phyloP scores from a whole-genome alignment of 2,797 vertebrate genomes.

The Gymnothorax reevesii region DNA sequence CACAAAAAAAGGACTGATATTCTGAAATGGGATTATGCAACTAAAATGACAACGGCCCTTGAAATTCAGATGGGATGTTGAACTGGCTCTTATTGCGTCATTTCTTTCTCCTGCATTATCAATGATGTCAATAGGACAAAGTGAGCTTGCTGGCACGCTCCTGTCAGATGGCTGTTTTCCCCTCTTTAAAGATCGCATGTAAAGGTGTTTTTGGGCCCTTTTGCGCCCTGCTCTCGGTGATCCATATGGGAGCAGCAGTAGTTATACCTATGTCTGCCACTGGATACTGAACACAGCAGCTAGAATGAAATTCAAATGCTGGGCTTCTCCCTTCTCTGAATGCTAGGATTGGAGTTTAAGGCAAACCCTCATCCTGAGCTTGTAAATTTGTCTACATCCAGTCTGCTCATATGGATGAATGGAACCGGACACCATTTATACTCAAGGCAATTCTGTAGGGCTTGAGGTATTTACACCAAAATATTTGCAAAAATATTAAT shows the following conservation, averaged over 20 bases:
- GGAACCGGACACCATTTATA: constrained; percentile 19
- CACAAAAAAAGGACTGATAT: constrained; percentile 19
- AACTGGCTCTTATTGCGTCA: constrained; percentile 39
- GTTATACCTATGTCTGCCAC: neutral
- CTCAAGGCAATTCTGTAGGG: constrained; percentile 1
- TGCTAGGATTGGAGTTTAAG: neutral
- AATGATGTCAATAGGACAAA: constrained; percentile 42
- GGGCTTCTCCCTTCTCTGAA: constrained; percentile 24
- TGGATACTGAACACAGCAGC: constrained; percentile 34
- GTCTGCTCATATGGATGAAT: constrained; percentile 25
- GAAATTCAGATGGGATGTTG: constrained; percentile 35
- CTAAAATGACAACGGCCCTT: constrained; percentile 35
- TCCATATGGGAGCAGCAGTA: constrained; percentile 32
- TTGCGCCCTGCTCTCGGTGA: constrained; percentile 43
- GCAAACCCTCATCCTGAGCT: constrained; percentile 9
- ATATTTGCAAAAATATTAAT: constrained; percentile 8
- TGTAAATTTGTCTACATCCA: constrained; percentile 7
- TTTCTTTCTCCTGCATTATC: constrained; percentile 39
- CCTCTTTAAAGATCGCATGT: constrained; percentile 47
- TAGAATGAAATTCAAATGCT: constrained; percentile 16
- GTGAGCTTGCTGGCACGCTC: constrained; percentile 45
- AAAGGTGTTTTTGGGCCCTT: constrained; percentile 35
- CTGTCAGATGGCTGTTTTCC: constrained; percentile 52
- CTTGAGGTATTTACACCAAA: constrained; percentile 10
- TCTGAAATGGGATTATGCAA: constrained; percentile 24